phyloP scores from a whole-genome alignment of 2,797 vertebrate genomes.

The Macroramphosus scolopax region DNA sequence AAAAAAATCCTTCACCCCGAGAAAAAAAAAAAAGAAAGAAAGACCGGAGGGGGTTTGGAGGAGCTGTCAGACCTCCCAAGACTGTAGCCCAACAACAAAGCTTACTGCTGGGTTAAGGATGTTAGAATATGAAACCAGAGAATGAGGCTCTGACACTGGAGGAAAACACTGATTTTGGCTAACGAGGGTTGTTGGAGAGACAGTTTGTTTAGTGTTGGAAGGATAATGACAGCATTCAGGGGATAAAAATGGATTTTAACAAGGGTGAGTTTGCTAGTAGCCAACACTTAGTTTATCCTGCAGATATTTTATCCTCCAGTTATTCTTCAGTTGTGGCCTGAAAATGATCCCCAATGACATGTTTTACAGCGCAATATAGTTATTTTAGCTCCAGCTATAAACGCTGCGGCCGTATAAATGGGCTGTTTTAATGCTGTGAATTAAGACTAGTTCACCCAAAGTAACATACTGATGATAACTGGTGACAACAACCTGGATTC shows the following conservation, averaged over 20 bases:
- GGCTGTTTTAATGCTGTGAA: no score
- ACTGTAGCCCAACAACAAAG: slow-evolving; percentile 65
- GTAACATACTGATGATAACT: no score
- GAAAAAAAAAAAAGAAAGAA: slow-evolving; percentile 46
- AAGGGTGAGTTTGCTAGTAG: slow-evolving; percentile 13
- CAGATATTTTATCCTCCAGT: slow-evolving; percentile 32
- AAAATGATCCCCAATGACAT: no score
- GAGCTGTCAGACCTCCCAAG: slow-evolving; percentile 72
- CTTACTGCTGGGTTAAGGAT: slow-evolving; percentile 59
- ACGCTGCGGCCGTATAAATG: no score
- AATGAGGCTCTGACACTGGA: slow-evolving; percentile 56
- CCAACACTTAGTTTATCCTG: slow-evolving; percentile 31
- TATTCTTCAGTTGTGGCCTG: slow-evolving; percentile 14
- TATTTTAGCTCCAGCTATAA: no score
- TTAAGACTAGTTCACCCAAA: no score
- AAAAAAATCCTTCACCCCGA: slow-evolving; percentile 24
- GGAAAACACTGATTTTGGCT: slow-evolving; percentile 63
- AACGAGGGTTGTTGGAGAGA: slow-evolving; percentile 34
- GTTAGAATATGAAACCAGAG: slow-evolving; percentile 56
- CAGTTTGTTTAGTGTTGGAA: slow-evolving; percentile 33
- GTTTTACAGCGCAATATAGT: no score
- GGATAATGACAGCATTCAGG: slow-evolving; percentile 45
- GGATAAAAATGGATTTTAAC: slow-evolving; percentile 40
- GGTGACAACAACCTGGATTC: no score
- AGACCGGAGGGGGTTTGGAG: slow-evolving; percentile 57